Evolutionary conservation across 2,113 vertebrate genomes (phyloP), one percentile per base, ranked within the genome.

Genomic region (Corythoichthys haematopterus): DNA sequence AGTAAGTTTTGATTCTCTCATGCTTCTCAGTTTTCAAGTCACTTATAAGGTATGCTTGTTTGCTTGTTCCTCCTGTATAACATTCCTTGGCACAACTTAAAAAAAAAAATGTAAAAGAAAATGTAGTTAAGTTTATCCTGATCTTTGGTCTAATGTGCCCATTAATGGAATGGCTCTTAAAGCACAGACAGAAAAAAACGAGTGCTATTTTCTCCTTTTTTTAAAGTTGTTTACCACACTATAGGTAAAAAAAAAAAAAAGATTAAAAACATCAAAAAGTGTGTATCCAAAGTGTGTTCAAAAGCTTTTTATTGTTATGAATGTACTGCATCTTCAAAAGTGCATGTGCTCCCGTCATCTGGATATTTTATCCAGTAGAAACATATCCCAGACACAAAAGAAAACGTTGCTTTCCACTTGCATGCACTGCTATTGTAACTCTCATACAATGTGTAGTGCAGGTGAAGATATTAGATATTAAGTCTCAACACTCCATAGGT

Each of bases 361-460:
- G 14, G 36, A 16, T n/a, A n/a, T 40, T 9, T 38, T 14, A 37
- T 33, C 55, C 55, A 57, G 5, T 12, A 10, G 28, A 57, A 57
- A 35, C 55, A 57, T 4, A 20, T n/a, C 36, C 36, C 35, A 28
- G n/a, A 15, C 15, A 16, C 46, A 52, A 43, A 64, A 38, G 51
- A 72, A 70, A 78, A 77, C 60, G 66, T 68, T 35, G 72, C 56
- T 74, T 72, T 68, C 43, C 40, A 46, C 69, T 51, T 45, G 50
- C 65, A 60, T 57, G 53, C 74, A 81, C 86, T 82, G 83, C 84
- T 87, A 43, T 8, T 43, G 40, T 43, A 84, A 85, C 85, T 84
- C 85, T 69, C 80, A 86, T 86, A 43, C 66, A 71, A 37, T 57
- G 16, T 55, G 59, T 65, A 53, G 71, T 0, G 28, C 78, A 80